A percentile compares a stretch with the other conserved stretches of the same genome.
Conservation (phyloP, 2,113 vertebrate species). For the Orthonyx spaldingii region DNA sequence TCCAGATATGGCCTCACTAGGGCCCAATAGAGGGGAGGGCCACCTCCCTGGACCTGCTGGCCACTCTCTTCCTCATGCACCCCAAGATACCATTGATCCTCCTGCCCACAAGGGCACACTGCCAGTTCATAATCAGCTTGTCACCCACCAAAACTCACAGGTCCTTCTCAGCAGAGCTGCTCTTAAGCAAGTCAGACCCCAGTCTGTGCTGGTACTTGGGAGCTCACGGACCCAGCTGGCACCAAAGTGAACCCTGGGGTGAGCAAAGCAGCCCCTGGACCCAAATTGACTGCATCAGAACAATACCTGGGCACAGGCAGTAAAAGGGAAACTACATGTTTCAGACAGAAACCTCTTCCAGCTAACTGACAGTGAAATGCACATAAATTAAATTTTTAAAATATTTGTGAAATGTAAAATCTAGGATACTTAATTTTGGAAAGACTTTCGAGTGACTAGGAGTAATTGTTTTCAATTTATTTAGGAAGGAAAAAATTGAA, state of each 20-base stretch:
- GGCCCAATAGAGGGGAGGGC: not conserved
- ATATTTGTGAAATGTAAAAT: not conserved
- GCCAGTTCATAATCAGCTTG: not conserved
- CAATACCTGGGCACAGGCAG: not conserved
- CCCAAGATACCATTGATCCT: not conserved
- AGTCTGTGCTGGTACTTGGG: not conserved
- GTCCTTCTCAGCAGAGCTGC: not conserved
- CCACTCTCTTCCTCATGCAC: not conserved
- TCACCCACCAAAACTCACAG: too few relatives aligned
- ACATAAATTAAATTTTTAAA: not conserved
- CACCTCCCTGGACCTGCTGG: not conserved
- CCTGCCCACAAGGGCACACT: not conserved
- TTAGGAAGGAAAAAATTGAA: not conserved
- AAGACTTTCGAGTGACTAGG: not conserved
- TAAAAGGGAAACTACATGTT: not conserved
- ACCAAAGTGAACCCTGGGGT: not conserved
- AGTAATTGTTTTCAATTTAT: not conserved
- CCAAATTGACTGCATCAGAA: not conserved
- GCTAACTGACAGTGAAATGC: not conserved
- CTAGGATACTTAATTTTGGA: not conserved
- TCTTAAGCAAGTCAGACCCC: not conserved
- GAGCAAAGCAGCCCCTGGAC: not conserved
- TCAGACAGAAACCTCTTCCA: not conserved
- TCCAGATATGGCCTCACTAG: not conserved
- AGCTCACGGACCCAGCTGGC: not conserved